Conservation (phyloP, 2,888 invertebrate genomes). For the Cybosia mesomella region DNA sequence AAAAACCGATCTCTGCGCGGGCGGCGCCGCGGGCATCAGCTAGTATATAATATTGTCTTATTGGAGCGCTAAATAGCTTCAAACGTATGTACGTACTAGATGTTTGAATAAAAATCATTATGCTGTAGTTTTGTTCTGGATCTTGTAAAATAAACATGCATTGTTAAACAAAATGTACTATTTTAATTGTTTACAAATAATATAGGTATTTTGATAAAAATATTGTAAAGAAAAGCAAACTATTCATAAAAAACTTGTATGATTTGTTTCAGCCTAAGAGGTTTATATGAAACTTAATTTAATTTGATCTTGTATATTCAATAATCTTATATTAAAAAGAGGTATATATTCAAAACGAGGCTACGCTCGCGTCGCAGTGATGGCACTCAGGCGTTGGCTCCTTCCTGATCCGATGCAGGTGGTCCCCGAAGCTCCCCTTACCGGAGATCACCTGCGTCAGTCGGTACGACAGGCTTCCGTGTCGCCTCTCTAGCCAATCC, state of each 20-base stretch:
- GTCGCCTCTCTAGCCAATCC: no score
- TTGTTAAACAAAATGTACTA: slow-evolving; percentile 4
- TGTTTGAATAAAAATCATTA: background rate
- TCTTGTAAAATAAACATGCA: background rate
- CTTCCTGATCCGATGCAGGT: no score
- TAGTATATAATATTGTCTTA: no score
- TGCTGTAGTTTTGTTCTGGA: background rate
- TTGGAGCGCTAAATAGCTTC: no score
- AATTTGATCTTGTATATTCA: background rate
- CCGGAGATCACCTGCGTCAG: no score
- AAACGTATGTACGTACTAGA: background rate
- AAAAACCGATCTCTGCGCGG: no score
- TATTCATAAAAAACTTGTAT: background rate
- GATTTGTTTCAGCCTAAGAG: background rate
- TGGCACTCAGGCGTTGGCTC: no score
- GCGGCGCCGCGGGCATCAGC: no score
- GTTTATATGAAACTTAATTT: background rate
- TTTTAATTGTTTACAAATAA: background rate
- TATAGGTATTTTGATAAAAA: background rate
- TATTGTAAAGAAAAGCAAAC: background rate
- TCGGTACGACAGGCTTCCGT: no score
- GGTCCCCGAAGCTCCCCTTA: no score
- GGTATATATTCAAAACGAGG: no score
- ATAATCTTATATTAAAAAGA: background rate
- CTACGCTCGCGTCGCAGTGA: no score